Conservation (phyloP, 1,140 invertebrate species). For the Panagrolaimus sp. region DNA sequence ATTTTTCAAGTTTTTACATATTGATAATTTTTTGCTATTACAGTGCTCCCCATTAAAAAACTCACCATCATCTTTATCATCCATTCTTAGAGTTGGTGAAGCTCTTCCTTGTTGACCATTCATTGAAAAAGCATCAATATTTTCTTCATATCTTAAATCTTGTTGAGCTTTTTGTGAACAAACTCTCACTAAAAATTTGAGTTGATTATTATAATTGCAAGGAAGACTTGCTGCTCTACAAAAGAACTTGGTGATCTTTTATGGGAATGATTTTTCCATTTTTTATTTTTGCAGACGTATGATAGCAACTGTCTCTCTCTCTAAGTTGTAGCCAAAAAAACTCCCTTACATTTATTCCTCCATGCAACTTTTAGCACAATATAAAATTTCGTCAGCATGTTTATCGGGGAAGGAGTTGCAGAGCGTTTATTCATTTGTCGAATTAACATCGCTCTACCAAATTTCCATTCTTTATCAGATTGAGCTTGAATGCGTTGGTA, state of each 20-base stretch:
- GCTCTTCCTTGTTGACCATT: conserved; percentile 50
- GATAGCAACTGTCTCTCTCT: too few relatives aligned
- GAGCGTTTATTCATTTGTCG: conserved; percentile 96
- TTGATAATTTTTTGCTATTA: too few relatives aligned
- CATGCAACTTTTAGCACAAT: conserved; percentile 57
- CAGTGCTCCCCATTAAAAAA: too few relatives aligned
- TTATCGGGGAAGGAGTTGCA: conserved; percentile 90
- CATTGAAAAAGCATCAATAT: conserved; percentile 58
- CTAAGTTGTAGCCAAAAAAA: too few relatives aligned
- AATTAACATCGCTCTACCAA: conserved; percentile 93
- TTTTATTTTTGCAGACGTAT: too few relatives aligned
- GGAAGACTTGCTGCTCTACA: too few relatives aligned
- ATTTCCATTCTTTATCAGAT: conserved; percentile 99
- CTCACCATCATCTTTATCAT: conserved; percentile 9
- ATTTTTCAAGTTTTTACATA: too few relatives aligned
- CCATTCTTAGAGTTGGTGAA: conserved; percentile 31
- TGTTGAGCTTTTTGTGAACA: conserved; percentile 56
- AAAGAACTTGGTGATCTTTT: too few relatives aligned
- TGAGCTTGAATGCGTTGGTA: conserved; percentile 96
- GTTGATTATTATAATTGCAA: too few relatives aligned
- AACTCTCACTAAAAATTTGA: conserved; percentile 48
- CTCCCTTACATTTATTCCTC: conserved; percentile 46
- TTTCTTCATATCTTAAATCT: conserved; percentile 55
- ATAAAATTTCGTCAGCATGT: conserved; percentile 78
- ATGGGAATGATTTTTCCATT: too few relatives aligned